Conservation (phyloP, 2,797 vertebrate species). For the Hylomyscus alleni region DNA sequence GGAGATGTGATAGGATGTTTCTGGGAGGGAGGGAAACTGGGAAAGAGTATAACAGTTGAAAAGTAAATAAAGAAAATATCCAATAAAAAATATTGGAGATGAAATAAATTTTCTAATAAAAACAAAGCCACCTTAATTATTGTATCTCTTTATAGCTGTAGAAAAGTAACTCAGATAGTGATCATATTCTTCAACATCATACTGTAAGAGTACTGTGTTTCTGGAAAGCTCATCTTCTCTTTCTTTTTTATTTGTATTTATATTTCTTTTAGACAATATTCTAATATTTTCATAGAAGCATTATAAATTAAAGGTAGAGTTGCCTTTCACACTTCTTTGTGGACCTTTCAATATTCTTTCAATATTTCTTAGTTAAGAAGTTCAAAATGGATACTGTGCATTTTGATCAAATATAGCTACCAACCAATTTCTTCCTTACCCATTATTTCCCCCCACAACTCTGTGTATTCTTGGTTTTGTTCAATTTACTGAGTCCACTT, state of each 20-base stretch:
- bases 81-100: too few species aligned
- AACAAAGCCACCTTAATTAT: neutral
- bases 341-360: neutral
- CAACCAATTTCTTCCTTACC: too few species aligned
- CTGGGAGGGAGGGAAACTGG: too few species aligned
- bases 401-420: neutral
- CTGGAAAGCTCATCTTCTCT: neutral
- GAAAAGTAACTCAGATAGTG: neutral
- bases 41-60: too few species aligned
- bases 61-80: too few species aligned
- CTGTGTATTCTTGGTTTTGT: too few species aligned
- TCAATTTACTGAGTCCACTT: neutral
- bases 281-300: neutral
- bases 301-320: neutral
- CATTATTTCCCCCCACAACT: neutral
- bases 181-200: neutral
- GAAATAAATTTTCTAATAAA: too few species aligned
- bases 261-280: neutral
- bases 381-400: neutral
- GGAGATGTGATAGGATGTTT: too few species aligned
- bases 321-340: neutral
- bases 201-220: neutral
- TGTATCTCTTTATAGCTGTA: neutral
- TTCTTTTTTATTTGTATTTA: neutral
- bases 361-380: neutral